Base-by-base conservation (phyloP, 2,888 invertebrate genomes). In the Trachelus stipa region DNA sequence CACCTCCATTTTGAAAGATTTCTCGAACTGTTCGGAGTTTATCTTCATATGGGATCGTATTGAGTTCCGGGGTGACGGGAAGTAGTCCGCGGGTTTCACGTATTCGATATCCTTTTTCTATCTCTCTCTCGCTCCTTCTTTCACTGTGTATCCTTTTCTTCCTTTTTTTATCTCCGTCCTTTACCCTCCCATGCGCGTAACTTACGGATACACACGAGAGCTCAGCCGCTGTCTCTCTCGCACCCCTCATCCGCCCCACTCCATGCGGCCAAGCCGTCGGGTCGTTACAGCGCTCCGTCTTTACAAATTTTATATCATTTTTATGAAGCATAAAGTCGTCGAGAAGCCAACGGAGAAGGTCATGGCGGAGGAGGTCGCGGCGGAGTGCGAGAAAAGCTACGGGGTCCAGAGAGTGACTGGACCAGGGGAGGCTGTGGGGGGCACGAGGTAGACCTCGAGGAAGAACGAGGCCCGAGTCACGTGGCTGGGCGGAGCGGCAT, bases 271-370 rank as follows among this genome's bases (percentile, higher is more conserved):
- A 84, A 88, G 90, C 85, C 87, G 86, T 88, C 87, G 83, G 86
- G 87, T 90, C 89, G 89, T 91, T 90, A 89, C 87, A 85, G 83
- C 82, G 88, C 86, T 85, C 85, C 89, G 88, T 90, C 90, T 90
- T 90, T 90, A 91, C 91, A 91, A 91, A 91, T 91, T 91, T 91
- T 91, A 91, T 91, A 90, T 89, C 89, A 89, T 90, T 91, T 91
- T 91, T 91, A 91, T 88, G 91, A 89, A 88, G 87, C 91, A 90
- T 91, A 91, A 91, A 91, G 88, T 90, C 89, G 88, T 88, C 89
- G 87, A 89, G 89, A 88, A 90, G 88, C 87, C 89, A 87, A 84
- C 85, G 83, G 81, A 81, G 83, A 78, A 78, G 74, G 81, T 71
- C 40, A 33, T 12, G 35, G 75, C 30, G 40, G 40, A 4, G 68